Evolutionary conservation across 2,888 invertebrate genomes (phyloP).

Genomic region (Anagyrus pseudococci): DNA sequence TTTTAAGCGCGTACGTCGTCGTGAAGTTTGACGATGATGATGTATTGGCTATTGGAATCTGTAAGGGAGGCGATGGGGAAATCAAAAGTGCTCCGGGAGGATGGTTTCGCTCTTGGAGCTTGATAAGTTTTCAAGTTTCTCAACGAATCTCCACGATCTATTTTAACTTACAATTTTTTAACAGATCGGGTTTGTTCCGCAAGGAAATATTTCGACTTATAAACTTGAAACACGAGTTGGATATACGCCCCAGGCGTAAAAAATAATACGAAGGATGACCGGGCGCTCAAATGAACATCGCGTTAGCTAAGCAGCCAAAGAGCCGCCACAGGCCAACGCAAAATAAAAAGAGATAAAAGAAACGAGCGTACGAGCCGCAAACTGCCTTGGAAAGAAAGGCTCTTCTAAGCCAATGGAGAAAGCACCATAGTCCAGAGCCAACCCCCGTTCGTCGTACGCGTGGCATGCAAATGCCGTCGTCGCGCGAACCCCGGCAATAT

Average conservation of each 20-base stretch:
- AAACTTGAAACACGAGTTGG: too few relatives aligned
- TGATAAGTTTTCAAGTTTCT: too few relatives aligned
- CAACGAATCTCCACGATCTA: too few relatives aligned
- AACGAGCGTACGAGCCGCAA: neutral
- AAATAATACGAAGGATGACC: too few relatives aligned
- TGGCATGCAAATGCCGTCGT: slow-evolving; percentile 50
- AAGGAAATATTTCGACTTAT: too few relatives aligned
- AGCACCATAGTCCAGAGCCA: neutral
- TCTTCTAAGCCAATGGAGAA: slow-evolving; percentile 13
- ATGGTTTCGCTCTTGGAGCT: too few relatives aligned
- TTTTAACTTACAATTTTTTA: too few relatives aligned
- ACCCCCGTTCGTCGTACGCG: slow-evolving; percentile 31
- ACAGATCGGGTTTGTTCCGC: too few relatives aligned
- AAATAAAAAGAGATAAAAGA: neutral
- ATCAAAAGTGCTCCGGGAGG: neutral
- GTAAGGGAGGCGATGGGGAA: neutral
- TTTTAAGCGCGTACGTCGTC: neutral
- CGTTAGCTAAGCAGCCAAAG: too few relatives aligned
- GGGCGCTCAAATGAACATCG: too few relatives aligned
- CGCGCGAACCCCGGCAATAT: slow-evolving; percentile 45
- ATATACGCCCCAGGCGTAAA: too few relatives aligned
- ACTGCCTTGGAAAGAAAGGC: slow-evolving; percentile 1
- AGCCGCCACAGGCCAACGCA: too few relatives aligned
- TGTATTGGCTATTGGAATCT: neutral
- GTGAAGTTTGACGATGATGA: slow-evolving; percentile 16